Percentiles rank a stretch among this genome's conserved stretches.
Conservation (phyloP, 53 echinoderm and acorn worm species). For the Actinopyga echinites region DNA sequence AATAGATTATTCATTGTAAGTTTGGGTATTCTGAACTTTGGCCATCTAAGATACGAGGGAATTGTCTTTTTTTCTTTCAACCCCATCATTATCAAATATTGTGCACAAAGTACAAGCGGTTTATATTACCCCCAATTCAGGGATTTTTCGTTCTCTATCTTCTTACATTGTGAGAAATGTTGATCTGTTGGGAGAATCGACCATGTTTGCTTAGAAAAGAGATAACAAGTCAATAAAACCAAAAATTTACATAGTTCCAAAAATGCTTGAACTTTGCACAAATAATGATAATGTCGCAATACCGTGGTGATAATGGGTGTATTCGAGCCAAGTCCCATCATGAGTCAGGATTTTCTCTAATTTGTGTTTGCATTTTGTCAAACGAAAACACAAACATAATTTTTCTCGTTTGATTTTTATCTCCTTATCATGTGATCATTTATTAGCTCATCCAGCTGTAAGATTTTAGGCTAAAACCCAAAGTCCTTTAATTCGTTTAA, state of each 20-base stretch:
- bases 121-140: conserved; percentile 1
- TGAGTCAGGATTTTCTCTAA: too few species aligned
- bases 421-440: too few species aligned
- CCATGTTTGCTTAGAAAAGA: conserved; percentile 4
- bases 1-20: conserved; percentile 27
- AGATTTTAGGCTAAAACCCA: too few species aligned
- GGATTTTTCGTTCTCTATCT: not conserved
- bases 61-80: not conserved
- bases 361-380: too few species aligned
- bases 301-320: too few species aligned
- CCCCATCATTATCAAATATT: conserved; percentile 32
- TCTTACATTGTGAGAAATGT: conserved; percentile 15
- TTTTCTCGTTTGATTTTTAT: too few species aligned
- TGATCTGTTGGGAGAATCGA: not conserved
- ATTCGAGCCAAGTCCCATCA: too few species aligned
- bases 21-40: conserved; percentile 20
- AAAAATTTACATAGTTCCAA: conserved; percentile 22
- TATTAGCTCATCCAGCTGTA: too few species aligned
- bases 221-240: conserved; percentile 40
- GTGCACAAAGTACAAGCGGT: conserved; percentile 19
- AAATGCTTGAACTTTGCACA: conserved; percentile 43
- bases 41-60: not conserved
- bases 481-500: too few species aligned
- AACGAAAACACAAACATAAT: too few species aligned
- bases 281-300: conserved; percentile 35